phyloP scores from a whole-genome alignment of 2,888 invertebrate species.

The Hypolimnas misippus region DNA sequence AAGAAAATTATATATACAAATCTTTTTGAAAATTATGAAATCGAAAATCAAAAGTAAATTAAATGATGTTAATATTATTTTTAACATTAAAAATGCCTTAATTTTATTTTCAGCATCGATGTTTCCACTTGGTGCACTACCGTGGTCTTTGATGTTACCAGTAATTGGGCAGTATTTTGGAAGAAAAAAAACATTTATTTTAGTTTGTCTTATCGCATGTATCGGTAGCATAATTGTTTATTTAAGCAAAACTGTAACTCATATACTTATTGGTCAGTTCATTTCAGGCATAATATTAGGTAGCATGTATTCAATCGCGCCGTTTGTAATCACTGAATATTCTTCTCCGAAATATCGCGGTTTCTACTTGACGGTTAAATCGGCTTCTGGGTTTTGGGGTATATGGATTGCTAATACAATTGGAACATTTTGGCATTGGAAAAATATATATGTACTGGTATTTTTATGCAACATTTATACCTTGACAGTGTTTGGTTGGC shows the following conservation, averaged over 20 bases:
- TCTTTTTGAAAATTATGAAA: neutral
- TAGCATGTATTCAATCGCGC: constrained; percentile 22
- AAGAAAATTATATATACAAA: neutral
- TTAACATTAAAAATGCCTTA: neutral
- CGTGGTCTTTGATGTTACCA: constrained; percentile 48
- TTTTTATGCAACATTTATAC: constrained; percentile 28
- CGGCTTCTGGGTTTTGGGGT: neutral
- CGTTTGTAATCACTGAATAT: constrained; percentile 6
- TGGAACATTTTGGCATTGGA: constrained; percentile 52
- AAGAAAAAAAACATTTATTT: constrained; percentile 44
- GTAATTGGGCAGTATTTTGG: constrained; percentile 47
- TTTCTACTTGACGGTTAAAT: neutral
- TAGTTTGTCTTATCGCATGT: constrained; percentile 41
- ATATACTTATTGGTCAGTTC: constrained; percentile 6
- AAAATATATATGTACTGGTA: constrained; percentile 47
- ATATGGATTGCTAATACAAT: constrained; percentile 45
- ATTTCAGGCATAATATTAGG: neutral
- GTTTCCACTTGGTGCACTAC: constrained; percentile 42
- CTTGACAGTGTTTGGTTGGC: constrained; percentile 29
- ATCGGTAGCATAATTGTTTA: constrained; percentile 54
- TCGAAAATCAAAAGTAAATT: neutral
- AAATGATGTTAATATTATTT: constrained; percentile 2
- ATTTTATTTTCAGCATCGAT: constrained; percentile 47
- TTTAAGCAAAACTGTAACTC: constrained; percentile 27
- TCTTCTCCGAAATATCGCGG: constrained; percentile 4